A percentile compares a stretch with the other conserved stretches of the same genome.
Evolutionary conservation across 2,113 vertebrate species (phyloP).

Genomic region (Pseudorasbora parva): DNA sequence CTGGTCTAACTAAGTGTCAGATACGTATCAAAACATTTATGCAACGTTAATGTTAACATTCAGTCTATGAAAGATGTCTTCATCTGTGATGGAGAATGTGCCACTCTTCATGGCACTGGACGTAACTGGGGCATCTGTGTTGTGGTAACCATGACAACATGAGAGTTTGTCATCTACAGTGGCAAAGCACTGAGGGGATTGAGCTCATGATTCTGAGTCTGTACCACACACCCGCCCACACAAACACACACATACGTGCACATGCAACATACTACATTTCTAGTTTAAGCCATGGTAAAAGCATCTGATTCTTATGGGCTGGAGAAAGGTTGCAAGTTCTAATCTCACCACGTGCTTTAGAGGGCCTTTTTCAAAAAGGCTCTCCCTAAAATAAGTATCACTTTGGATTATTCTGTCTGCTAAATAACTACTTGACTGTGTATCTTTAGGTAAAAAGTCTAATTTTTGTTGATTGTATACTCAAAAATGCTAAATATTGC

Average conservation of each 20-base stretch:
- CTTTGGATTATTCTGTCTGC: background rate
- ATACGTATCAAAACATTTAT: background rate
- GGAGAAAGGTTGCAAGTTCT: background rate
- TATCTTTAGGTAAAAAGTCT: background rate
- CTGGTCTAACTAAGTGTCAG: background rate
- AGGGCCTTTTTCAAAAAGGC: background rate
- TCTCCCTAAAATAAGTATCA: background rate
- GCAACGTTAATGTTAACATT: background rate
- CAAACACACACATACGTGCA: slow-evolving; percentile 29
- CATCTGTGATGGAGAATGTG: slow-evolving; percentile 58
- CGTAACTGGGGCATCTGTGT: slow-evolving; percentile 74
- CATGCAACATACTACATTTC: slow-evolving; percentile 22
- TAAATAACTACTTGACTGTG: background rate
- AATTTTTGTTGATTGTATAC: background rate
- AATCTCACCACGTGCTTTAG: background rate
- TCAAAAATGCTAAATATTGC: background rate
- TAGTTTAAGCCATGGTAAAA: slow-evolving; percentile 1
- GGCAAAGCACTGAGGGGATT: slow-evolving; percentile 53
- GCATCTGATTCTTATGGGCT: background rate
- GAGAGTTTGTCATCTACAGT: slow-evolving; percentile 57
- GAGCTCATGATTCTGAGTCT: slow-evolving; percentile 44
- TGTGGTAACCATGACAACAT: slow-evolving; percentile 76
- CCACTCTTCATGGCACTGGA: slow-evolving; percentile 61
- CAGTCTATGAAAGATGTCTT: slow-evolving; percentile 37
- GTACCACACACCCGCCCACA: slow-evolving; percentile 6